Evolutionary conservation across 2,797 vertebrate genomes (phyloP), one percentile per base, ranked within the genome.

Genomic region (Hybognathus amarus): DNA sequence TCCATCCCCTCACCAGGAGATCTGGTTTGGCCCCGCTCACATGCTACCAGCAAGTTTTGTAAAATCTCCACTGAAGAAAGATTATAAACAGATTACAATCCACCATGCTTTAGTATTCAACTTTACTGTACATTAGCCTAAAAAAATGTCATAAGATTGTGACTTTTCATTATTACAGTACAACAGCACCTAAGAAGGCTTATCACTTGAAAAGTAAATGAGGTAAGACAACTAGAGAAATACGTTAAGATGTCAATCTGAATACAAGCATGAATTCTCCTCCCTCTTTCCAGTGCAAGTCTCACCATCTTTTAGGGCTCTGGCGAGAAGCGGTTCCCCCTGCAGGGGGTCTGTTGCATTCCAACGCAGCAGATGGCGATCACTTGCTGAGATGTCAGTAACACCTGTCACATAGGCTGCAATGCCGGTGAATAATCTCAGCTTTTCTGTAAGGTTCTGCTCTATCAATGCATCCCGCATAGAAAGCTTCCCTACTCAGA

Each of bases 251-350:
- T 11, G 15, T 47, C 13, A 69, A 73, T 17, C 20, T 63, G 17
- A 61, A 63, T 6, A 42, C 12, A 36, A 42, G 13, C 36, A 24
- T 68, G 8, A 18, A 54, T 54, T 12, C 6, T 17, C 6, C 7
- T 42, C 30, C 52, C 9, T 11, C 13, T 36, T 30, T 50, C 24
- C 0, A 47, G 50, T 61, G 9, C 5, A 6, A 63, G 56, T 36
- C 89, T 89, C 85, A 98, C 98, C 95, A 89, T 97, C 95, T 0
- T 87, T 87, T 82, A 98, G 92, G 81, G 96, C 96, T 0, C 90
- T 93, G 77, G 86, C 91, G 42, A 99, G 91, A 74, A 98, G 91
- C 0, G 85, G 82, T 87, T 95, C 95, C 82, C 96, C 97, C 85
- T 96, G 95, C 84, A 95, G 93, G 89, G 93, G 94, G 79, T 97